phyloP scores from a whole-genome alignment of 23 tunicate genomes.

The Diplosoma virens region DNA sequence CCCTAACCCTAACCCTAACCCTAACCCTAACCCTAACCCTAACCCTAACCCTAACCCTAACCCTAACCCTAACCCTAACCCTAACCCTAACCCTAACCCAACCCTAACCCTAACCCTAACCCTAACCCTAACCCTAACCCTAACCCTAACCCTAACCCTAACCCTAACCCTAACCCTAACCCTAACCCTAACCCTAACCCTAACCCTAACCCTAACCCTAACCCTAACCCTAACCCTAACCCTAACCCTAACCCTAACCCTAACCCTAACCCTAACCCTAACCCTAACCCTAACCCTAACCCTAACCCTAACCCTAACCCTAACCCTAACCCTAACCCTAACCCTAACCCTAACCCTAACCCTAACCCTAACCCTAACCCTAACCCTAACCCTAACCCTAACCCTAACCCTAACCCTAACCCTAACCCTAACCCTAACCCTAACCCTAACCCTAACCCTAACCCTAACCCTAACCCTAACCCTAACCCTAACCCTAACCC shows the following conservation, averaged over 20 bases:
- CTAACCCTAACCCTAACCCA: conserved; percentile 82
- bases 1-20: conserved; percentile 55
- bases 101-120: conserved; percentile 74
- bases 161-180: conserved; percentile 80
- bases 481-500: conserved; percentile 84
- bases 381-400: conserved; percentile 81
- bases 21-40: conserved; percentile 89
- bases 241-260: conserved; percentile 60
- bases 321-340: conserved; percentile 37
- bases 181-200: conserved; percentile 74
- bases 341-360: conserved; percentile 77
- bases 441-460: conserved; percentile 81
- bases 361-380: conserved; percentile 71
- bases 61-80: conserved; percentile 92
- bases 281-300: conserved; percentile 67
- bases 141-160: conserved; percentile 81
- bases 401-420: conserved; percentile 64
- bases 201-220: conserved; percentile 51
- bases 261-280: conserved; percentile 61
- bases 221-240: conserved; percentile 56
- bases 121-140: conserved; percentile 86
- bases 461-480: conserved; percentile 82
- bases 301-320: conserved; percentile 63
- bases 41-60: conserved; percentile 85
- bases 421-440: conserved; percentile 69